Percentiles rank a stretch among this genome's conserved stretches.
Evolutionary conservation across 2,888 invertebrate species (phyloP).

Genomic region (Epirrita christyi): DNA sequence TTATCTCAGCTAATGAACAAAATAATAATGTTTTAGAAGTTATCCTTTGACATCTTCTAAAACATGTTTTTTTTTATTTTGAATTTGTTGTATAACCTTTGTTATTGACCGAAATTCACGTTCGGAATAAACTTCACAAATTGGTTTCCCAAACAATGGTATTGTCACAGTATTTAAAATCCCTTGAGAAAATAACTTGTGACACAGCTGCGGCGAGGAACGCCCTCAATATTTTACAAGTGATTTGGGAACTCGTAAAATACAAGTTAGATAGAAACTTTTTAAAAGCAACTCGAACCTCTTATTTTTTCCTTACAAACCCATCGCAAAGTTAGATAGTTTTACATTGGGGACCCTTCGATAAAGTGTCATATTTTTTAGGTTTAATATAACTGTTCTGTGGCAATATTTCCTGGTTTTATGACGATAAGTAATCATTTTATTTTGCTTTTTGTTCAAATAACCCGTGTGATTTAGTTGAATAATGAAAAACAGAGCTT

Average conservation of each 20-base stretch:
- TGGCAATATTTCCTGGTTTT: conserved; percentile 13
- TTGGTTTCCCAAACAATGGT: conserved; percentile 20
- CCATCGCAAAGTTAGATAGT: conserved; percentile 73
- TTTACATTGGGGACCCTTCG: conserved; percentile 74
- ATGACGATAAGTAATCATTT: conserved; percentile 2
- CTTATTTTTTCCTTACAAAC: conserved; percentile 70
- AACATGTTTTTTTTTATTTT: too few species aligned
- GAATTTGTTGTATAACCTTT: too few species aligned
- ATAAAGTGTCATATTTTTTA: conserved; percentile 76
- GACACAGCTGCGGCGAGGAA: conserved; percentile 55
- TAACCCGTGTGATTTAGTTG: background rate
- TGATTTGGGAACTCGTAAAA: conserved; percentile 69
- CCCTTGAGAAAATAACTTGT: conserved; percentile 61
- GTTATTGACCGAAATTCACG: background rate
- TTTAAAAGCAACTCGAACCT: conserved; percentile 64
- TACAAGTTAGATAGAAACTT: conserved; percentile 66
- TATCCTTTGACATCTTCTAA: too few species aligned
- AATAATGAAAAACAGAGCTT: too few species aligned
- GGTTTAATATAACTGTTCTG: conserved; percentile 12
- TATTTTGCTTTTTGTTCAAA: background rate
- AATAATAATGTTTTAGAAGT: too few species aligned
- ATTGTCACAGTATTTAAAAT: conserved; percentile 47
- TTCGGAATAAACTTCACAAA: conserved; percentile 9
- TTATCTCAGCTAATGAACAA: too few species aligned
- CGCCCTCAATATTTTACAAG: conserved; percentile 69